A percentile compares a stretch with the other conserved stretches of the same genome.
Conservation (phyloP, 1,140 invertebrate genomes). For the Halesus radiatus region DNA sequence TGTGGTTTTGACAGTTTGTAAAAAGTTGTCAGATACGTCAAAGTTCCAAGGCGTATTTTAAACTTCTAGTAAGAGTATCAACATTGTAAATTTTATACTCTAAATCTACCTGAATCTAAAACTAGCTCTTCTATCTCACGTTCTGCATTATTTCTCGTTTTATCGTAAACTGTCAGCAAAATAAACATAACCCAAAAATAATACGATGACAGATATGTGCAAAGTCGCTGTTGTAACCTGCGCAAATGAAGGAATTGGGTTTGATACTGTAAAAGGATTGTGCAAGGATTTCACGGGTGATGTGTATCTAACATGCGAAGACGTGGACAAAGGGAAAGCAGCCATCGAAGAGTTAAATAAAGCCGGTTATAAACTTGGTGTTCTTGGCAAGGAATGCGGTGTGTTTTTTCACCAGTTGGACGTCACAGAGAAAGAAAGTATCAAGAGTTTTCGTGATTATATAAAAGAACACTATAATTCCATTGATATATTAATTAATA, state of each 20-base stretch:
- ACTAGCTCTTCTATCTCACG: too few relatives aligned
- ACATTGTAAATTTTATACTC: too few relatives aligned
- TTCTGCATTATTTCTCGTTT: too few relatives aligned
- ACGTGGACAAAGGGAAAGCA: slow-evolving; percentile 69
- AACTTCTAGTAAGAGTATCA: too few relatives aligned
- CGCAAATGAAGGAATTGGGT: slow-evolving; percentile 84
- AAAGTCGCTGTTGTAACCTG: slow-evolving; percentile 75
- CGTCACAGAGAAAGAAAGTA: slow-evolving; percentile 73
- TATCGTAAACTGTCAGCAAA: background rate
- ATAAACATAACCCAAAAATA: background rate
- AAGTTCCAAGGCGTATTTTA: too few relatives aligned
- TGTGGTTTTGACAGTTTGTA: too few relatives aligned
- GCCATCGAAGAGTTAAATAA: slow-evolving; percentile 73
- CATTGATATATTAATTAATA: slow-evolving; percentile 87
- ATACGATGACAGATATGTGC: too few relatives aligned
- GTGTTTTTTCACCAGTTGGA: slow-evolving; percentile 80
- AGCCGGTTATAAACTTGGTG: slow-evolving; percentile 56
- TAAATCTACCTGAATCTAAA: too few relatives aligned
- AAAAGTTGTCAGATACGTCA: too few relatives aligned
- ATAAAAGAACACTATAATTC: slow-evolving; percentile 78
- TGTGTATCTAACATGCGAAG: slow-evolving; percentile 76
- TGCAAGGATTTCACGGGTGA: slow-evolving; percentile 75
- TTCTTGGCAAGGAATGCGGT: slow-evolving; percentile 59
- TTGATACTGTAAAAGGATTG: slow-evolving; percentile 77
- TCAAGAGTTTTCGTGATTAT: slow-evolving; percentile 73